Conservation (phyloP, 92 coral and sea anemone genomes). For the Virgularia gustaviana region DNA sequence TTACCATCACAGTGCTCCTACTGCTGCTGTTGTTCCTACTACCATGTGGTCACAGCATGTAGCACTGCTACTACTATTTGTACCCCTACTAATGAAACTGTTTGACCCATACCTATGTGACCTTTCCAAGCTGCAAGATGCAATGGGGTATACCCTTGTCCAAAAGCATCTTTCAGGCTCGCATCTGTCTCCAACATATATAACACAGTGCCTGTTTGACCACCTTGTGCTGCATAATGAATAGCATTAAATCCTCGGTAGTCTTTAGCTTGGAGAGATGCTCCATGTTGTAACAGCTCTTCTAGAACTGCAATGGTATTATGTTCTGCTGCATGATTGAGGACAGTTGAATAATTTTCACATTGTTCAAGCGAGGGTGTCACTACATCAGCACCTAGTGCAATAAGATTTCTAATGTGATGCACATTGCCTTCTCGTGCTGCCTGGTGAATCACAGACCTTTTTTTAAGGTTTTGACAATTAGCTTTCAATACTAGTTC, state of each 20-base stretch:
- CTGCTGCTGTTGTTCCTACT: too few relatives aligned
- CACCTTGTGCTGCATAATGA: conserved; percentile 28
- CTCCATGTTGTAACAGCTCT: background rate
- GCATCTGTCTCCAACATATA: conserved; percentile 24
- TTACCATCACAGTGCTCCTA: too few relatives aligned
- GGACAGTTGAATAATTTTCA: background rate
- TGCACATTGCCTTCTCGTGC: conserved; percentile 11
- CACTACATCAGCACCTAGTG: conserved; percentile 2
- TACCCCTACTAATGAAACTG: conserved; percentile 7
- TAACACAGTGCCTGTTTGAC: conserved; percentile 5
- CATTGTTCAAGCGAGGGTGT: background rate
- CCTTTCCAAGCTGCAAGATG: conserved; percentile 28
- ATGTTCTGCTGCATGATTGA: conserved; percentile 28
- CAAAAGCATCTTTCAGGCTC: conserved; percentile 13
- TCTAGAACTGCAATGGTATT: conserved; percentile 14
- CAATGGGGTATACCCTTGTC: conserved; percentile 23
- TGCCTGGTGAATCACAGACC: too few relatives aligned
- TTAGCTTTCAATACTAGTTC: too few relatives aligned
- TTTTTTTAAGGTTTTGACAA: too few relatives aligned
- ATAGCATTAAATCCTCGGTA: conserved; percentile 2
- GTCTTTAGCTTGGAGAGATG: too few relatives aligned
- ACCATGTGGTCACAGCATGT: too few relatives aligned
- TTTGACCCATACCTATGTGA: background rate
- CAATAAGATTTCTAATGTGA: conserved; percentile 15
- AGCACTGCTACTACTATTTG: too few relatives aligned